phyloP scores from a whole-genome alignment of 2,888 invertebrate species.

The Ichneumon xanthorius region DNA sequence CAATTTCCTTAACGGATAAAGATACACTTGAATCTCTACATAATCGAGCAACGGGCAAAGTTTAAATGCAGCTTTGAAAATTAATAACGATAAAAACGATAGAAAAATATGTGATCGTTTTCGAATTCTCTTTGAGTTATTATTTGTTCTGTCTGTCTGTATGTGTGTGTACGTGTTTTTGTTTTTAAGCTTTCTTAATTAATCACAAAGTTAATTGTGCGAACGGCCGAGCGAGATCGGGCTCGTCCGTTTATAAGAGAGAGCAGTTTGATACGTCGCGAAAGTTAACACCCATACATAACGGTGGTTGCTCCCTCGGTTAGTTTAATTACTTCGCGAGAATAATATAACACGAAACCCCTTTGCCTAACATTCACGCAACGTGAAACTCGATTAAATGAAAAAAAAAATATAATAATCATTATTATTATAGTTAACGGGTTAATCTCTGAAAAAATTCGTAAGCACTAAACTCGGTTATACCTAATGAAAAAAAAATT shows the following conservation, averaged over 20 bases:
- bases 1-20: constrained; percentile 27
- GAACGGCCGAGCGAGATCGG: constrained; percentile 8
- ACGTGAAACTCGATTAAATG: constrained; percentile 20
- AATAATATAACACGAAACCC: constrained; percentile 21
- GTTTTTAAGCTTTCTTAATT: constrained; percentile 14
- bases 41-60: constrained; percentile 49
- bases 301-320: constrained; percentile 5
- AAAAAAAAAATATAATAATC: background rate
- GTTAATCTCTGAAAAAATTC: constrained; percentile 47
- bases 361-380: background rate
- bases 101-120: constrained; percentile 60
- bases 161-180: constrained; percentile 13
- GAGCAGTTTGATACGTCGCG: constrained; percentile 7
- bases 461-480: constrained; percentile 46
- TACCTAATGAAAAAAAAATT: constrained; percentile 31
- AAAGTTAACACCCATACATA: constrained; percentile 25
- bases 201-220: constrained; percentile 28
- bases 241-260: constrained; percentile 18
- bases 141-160: background rate
- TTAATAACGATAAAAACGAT: constrained; percentile 56
- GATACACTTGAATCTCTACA: constrained; percentile 2
- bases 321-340: constrained; percentile 16
- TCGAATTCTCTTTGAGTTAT: constrained; percentile 38
- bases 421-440: constrained; percentile 36
- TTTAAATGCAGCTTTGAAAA: constrained; percentile 65